Conservation (phyloP, 2,888 invertebrate genomes). For the Aphrophora alni region DNA sequence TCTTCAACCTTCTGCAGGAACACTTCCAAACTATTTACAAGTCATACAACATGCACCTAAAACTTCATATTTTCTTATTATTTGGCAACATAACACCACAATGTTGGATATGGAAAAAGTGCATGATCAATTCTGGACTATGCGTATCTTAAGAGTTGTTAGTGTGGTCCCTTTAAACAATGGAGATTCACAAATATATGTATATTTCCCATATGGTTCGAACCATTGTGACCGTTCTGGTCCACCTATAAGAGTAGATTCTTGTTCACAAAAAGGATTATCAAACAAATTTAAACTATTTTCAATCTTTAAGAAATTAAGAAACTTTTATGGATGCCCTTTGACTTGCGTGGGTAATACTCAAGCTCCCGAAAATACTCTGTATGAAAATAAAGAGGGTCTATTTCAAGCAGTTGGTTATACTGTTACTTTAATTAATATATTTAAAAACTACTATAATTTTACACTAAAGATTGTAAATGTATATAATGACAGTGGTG, state of each 20-base stretch:
- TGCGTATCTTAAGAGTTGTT: background rate
- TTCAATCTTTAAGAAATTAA: background rate
- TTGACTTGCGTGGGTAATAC: background rate
- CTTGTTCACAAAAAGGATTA: background rate
- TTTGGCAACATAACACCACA: background rate
- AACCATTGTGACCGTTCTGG: background rate
- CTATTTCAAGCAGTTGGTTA: background rate
- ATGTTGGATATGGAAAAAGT: conserved; percentile 1
- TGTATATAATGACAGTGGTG: background rate
- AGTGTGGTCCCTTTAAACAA: background rate
- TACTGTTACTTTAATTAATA: background rate
- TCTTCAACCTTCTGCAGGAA: background rate
- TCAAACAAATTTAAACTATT: background rate
- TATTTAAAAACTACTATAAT: conserved; percentile 15
- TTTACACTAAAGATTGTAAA: background rate
- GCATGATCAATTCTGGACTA: background rate
- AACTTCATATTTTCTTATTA: background rate
- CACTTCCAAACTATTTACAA: background rate
- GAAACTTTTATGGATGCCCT: background rate
- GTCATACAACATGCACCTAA: background rate
- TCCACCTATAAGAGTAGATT: background rate
- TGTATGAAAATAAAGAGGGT: background rate
- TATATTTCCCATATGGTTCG: background rate
- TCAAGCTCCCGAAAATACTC: background rate
- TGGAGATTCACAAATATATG: background rate